Conservation (phyloP, 2,797 vertebrate species). For the Phoxinus dragarum region DNA sequence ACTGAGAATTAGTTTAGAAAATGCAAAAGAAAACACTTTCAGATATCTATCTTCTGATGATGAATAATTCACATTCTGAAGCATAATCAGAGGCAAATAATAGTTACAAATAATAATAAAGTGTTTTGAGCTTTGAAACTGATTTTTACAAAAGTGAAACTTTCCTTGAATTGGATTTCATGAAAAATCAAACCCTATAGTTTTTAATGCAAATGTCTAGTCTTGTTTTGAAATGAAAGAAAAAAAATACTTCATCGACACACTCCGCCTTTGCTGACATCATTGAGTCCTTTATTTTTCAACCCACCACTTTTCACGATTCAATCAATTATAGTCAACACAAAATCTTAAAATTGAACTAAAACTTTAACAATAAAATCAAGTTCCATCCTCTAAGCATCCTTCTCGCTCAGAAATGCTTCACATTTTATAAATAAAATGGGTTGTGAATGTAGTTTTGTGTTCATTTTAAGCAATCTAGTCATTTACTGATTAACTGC, state of each 20-base stretch:
- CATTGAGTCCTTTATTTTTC: background rate
- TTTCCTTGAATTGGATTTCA: background rate
- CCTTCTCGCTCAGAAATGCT: background rate
- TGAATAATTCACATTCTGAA: background rate
- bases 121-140: background rate
- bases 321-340: background rate
- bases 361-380: background rate
- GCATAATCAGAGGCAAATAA: background rate
- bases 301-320: background rate
- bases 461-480: background rate
- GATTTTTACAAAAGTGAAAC: background rate
- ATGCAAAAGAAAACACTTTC: background rate
- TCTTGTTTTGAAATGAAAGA: background rate
- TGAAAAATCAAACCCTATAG: background rate
- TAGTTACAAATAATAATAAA: background rate
- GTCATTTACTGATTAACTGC: conserved; percentile 6
- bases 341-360: background rate
- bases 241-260: background rate
- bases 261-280: background rate
- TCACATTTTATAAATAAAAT: background rate
- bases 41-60: background rate
- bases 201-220: background rate
- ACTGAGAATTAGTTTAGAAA: background rate
- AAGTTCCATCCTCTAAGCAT: background rate
- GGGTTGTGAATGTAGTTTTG: background rate